These are phyloP conservation scores for Megaceryle torquata DNA, from an alignment of 2,113 vertebrate species.

Conservation along the genomic window DNA sequence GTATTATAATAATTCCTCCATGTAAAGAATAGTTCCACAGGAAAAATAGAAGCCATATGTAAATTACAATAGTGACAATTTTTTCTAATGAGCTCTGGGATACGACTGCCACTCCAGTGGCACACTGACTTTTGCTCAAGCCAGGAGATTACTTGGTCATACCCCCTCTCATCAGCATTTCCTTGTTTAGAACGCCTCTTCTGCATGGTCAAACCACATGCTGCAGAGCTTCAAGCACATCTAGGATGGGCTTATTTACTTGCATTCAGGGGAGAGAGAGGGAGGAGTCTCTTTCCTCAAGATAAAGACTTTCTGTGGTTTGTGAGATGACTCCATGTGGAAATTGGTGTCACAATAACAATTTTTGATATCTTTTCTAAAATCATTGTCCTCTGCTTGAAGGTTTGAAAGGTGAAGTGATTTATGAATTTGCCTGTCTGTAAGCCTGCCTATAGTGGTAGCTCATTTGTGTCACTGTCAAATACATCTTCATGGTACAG, in stretches of 20 bases:
- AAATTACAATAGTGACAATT: not conserved
- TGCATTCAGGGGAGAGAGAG: not conserved
- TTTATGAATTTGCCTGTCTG: conserved; percentile 16
- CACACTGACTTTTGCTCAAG: not conserved
- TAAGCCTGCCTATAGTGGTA: not conserved
- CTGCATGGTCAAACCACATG: rapidly evolving
- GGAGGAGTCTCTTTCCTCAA: not conserved
- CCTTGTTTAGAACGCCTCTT: not conserved
- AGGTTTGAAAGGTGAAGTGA: not conserved
- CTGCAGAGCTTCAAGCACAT: not conserved
- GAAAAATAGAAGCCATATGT: not conserved
- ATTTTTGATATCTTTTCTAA: not conserved
- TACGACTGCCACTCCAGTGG: rapidly evolving
- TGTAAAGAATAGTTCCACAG: not conserved
- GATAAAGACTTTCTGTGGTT: not conserved
- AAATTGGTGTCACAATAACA: not conserved
- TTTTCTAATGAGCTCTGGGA: not conserved
- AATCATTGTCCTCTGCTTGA: not conserved
- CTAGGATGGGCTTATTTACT: not conserved
- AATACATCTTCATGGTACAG: not conserved
- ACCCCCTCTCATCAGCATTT: rapidly evolving
- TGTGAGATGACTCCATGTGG: not conserved
- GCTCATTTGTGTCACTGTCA: conserved; percentile 20
- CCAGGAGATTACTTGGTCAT: not conserved
- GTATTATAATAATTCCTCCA: not conserved